Percentiles rank a stretch among this genome's conserved stretches.
Conservation (phyloP, 1,140 invertebrate species). For the Drosophila littoralis region DNA sequence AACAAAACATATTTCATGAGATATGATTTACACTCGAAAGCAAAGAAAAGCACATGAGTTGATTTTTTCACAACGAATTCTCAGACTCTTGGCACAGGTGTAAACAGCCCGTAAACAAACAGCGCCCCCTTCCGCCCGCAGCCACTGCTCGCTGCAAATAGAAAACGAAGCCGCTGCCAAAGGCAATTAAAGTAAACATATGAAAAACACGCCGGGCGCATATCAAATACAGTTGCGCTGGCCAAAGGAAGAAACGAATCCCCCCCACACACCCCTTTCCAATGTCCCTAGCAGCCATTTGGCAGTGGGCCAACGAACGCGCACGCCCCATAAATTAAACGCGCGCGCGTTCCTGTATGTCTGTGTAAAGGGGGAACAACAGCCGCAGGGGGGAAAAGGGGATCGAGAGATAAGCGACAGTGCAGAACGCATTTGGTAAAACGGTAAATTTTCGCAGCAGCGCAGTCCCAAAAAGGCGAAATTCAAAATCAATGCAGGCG, state of each 20-base stretch:
- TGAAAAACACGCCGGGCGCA: constrained; percentile 34
- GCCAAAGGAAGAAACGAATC: neutral
- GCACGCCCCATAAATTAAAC: constrained; percentile 78
- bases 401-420: constrained; percentile 54
- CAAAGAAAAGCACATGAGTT: neutral
- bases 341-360: constrained; percentile 56
- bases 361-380: constrained; percentile 11
- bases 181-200: constrained; percentile 74
- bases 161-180: constrained; percentile 47
- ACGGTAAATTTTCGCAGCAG: constrained; percentile 63
- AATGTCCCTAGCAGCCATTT: constrained; percentile 42
- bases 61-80: constrained; percentile 21
- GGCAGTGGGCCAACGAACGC: constrained; percentile 70
- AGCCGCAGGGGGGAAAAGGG: neutral
- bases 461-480: constrained; percentile 20
- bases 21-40: constrained; percentile 1
- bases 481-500: constrained; percentile 75
- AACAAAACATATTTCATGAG: constrained; percentile 26
- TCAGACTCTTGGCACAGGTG: constrained; percentile 64
- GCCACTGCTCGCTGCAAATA: neutral
- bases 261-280: neutral
- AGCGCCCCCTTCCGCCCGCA: neutral
- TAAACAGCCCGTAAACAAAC: constrained; percentile 72
- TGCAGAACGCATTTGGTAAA: constrained; percentile 48
- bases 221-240: constrained; percentile 33